Evolutionary conservation across 2,113 vertebrate genomes (phyloP).

Genomic region (Chloroceryle aenea): DNA sequence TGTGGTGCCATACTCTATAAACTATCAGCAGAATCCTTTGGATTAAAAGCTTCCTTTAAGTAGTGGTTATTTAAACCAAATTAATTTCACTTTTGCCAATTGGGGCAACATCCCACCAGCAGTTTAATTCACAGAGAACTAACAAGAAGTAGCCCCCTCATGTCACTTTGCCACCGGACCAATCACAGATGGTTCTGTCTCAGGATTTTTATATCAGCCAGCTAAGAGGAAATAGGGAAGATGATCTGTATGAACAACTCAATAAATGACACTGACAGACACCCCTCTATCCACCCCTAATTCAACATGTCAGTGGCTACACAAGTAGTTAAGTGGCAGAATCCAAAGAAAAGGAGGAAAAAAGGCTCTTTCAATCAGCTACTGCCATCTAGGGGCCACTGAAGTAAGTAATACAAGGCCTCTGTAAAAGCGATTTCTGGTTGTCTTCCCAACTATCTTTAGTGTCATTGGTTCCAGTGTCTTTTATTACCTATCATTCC

Average conservation of each 20-base stretch:
- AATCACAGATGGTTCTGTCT: not conserved
- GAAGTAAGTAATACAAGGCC: not conserved
- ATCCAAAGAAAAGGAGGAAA: not conserved
- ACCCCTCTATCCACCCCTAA: accelerated
- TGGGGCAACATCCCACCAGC: not conserved
- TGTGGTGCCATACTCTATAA: not conserved
- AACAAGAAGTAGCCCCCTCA: not conserved
- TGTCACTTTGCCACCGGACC: not conserved
- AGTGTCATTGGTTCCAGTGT: not conserved
- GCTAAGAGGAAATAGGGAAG: not conserved
- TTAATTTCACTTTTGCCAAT: not conserved
- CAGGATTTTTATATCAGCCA: not conserved
- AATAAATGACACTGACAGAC: not conserved
- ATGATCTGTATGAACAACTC: not conserved
- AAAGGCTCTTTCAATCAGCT: not conserved
- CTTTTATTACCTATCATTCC: not conserved
- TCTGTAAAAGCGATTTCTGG: not conserved
- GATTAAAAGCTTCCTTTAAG: not conserved
- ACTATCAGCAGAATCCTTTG: not conserved
- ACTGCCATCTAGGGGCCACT: not conserved
- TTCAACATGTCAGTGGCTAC: not conserved
- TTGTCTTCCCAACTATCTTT: not conserved
- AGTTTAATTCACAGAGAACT: not conserved
- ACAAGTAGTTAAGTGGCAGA: not conserved
- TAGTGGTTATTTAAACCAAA: not conserved